Evolutionary conservation across 2,888 invertebrate genomes (phyloP).

Genomic region (Seira sanloemensis): DNA sequence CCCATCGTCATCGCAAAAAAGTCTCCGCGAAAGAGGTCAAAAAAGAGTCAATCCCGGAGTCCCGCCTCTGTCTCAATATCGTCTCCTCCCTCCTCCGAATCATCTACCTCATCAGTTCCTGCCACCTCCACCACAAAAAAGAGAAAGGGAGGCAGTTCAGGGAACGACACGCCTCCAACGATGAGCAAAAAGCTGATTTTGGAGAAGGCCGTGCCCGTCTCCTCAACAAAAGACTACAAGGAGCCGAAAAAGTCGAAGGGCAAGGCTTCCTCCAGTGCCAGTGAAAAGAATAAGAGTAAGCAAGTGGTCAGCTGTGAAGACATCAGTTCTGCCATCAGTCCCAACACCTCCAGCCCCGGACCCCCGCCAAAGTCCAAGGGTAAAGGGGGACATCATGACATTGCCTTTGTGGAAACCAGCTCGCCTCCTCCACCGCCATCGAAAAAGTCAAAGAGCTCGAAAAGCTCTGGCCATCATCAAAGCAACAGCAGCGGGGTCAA

Average conservation of each 20-base stretch:
- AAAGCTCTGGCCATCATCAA: conserved; percentile 39
- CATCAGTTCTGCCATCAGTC: conserved; percentile 65
- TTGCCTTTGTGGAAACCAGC: conserved; percentile 44
- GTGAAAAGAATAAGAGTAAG: conserved; percentile 50
- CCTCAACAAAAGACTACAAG: conserved; percentile 57
- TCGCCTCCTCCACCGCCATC: conserved; percentile 39
- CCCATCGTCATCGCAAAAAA: conserved; percentile 40
- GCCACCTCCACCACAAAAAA: conserved; percentile 60
- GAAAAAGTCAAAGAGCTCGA: conserved; percentile 58
- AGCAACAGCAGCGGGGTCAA: conserved; percentile 48
- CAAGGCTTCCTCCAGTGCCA: conserved; percentile 39
- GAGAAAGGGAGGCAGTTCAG: conserved; percentile 45
- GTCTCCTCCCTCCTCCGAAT: conserved; percentile 67
- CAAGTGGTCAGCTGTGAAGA: conserved; percentile 65
- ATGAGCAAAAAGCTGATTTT: conserved; percentile 57
- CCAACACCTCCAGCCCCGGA: conserved; percentile 50
- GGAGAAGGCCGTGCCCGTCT: conserved; percentile 64
- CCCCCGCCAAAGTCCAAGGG: conserved; percentile 49
- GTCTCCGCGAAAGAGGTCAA: conserved; percentile 58
- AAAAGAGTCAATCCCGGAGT: conserved; percentile 63
- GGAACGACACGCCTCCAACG: conserved; percentile 52
- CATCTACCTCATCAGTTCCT: conserved; percentile 67
- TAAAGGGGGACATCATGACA: conserved; percentile 34
- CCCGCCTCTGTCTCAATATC: conserved; percentile 66
- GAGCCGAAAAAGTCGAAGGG: conserved; percentile 65